Percentiles rank a stretch among this genome's conserved stretches.
These are phyloP conservation scores for Metallyticus violacea DNA, from an alignment of 2,888 invertebrate genomes.

Conservation along the genomic window DNA sequence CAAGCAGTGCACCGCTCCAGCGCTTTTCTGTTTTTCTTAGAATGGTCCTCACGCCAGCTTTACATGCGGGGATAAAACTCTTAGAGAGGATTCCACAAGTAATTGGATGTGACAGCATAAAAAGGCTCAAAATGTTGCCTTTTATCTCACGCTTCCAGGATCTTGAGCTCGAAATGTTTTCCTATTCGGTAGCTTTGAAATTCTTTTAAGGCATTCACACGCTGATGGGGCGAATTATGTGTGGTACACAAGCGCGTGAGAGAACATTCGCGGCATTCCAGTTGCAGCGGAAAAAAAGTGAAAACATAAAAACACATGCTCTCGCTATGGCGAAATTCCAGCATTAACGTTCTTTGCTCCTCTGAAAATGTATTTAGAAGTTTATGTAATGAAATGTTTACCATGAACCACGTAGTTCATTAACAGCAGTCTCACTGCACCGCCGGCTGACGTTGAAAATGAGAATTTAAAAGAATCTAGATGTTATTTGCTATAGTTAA, in stretches of 20 bases:
- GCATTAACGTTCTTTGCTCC: neutral
- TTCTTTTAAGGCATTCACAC: neutral
- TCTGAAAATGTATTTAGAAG: neutral
- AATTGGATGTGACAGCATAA: neutral
- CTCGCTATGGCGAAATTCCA: neutral
- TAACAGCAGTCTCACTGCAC: too few species aligned
- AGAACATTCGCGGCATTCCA: neutral
- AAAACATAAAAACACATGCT: neutral
- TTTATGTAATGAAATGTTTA: neutral
- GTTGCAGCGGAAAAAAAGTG: neutral
- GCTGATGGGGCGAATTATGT: neutral
- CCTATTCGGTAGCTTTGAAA: neutral
- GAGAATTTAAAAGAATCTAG: too few species aligned
- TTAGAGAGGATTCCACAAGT: neutral
- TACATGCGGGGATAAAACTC: neutral
- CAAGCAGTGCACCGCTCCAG: too few species aligned
- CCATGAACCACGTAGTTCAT: too few species aligned
- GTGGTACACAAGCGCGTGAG: neutral
- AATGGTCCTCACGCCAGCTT: neutral
- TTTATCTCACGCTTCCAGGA: neutral
- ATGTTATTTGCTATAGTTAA: too few species aligned
- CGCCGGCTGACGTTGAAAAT: too few species aligned
- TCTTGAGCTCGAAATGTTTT: neutral
- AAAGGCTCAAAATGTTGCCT: neutral
- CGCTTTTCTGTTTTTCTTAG: neutral